Conservation (phyloP, 1,140 invertebrate genomes). For the Saccostrea cuccullata region DNA sequence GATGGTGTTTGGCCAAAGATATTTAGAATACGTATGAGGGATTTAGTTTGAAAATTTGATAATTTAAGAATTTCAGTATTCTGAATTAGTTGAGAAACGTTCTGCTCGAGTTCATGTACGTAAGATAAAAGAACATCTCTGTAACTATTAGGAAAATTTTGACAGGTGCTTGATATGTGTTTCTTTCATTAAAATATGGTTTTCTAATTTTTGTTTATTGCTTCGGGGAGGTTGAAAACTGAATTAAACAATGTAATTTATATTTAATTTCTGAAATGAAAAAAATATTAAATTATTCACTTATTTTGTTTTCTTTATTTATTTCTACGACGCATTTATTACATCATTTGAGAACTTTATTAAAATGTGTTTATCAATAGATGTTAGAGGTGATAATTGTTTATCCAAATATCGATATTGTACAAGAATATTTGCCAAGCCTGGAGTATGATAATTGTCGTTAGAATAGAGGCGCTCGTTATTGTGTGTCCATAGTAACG, state of each 20-base stretch:
- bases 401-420: background rate
- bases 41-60: no score
- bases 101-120: no score
- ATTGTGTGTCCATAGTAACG: background rate
- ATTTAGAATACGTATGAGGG: no score
- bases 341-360: background rate
- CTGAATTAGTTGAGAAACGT: no score
- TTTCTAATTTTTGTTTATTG: background rate
- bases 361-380: background rate
- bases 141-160: no score
- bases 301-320: background rate
- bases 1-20: no score
- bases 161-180: background rate
- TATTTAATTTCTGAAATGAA: no score
- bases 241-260: no score
- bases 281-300: no score
- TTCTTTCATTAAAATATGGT: background rate
- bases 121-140: no score
- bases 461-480: background rate
- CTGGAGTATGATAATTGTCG: background rate
- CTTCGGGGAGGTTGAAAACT: background rate
- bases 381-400: slow-evolving; percentile 4
- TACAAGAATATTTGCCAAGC: background rate
- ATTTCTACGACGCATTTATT: background rate
- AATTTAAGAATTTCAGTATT: no score